Conservation (phyloP, 2,113 vertebrate genomes). For the Alouatta palliata region DNA sequence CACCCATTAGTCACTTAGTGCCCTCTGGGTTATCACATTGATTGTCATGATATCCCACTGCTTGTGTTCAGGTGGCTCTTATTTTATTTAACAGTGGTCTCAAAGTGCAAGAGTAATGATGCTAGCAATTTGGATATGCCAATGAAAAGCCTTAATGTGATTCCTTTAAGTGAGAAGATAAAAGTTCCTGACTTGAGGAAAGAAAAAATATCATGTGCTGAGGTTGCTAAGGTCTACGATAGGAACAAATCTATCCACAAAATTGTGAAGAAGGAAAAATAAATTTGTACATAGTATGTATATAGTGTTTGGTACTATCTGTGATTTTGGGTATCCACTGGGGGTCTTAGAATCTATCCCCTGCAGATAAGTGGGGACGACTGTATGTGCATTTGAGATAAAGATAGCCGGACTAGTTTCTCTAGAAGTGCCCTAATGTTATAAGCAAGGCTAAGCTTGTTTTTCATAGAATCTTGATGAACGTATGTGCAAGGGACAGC, state of each 20-base stretch:
- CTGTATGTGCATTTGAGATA: not conserved
- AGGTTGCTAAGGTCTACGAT: not conserved
- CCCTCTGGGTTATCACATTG: not conserved
- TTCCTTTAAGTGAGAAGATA: not conserved
- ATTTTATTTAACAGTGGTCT: not conserved
- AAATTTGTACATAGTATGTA: not conserved
- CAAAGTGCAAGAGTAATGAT: not conserved
- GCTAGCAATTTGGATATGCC: not conserved
- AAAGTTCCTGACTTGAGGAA: not conserved
- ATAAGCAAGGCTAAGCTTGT: not conserved
- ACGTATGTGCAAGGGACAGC: fast-evolving
- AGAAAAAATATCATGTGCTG: not conserved
- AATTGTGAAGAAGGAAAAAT: not conserved
- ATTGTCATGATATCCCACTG: not conserved
- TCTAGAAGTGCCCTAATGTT: not conserved
- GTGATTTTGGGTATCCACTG: not conserved
- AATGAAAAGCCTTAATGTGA: not conserved
- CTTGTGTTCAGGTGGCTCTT: not conserved
- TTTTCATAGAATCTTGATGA: not conserved
- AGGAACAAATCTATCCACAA: not conserved
- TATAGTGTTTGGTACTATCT: not conserved
- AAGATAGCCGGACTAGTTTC: not conserved
- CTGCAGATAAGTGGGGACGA: not conserved
- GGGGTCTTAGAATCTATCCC: not conserved
- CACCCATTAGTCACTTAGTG: not conserved